These are phyloP conservation scores for Machimus rusticus DNA, from an alignment of 2,888 invertebrate genomes.

Conservation along the genomic window DNA sequence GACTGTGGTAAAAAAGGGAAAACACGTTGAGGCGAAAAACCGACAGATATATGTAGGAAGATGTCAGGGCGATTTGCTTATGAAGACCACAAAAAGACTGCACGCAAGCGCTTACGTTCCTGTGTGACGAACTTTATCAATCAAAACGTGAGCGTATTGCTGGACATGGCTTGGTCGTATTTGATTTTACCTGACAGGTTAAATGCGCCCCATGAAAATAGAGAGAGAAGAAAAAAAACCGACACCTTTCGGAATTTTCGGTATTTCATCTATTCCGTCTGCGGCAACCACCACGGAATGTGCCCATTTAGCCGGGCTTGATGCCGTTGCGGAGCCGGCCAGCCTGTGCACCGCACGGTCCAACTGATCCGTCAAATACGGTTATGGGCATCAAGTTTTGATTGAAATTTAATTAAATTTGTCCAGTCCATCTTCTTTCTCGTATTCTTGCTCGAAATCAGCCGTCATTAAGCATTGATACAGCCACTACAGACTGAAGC, in stretches of 20 bases:
- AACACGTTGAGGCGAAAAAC: neutral
- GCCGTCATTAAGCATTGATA: conserved; percentile 19
- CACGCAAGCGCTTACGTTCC: conserved; percentile 2
- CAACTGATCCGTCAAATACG: conserved; percentile 2
- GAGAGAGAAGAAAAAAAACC: neutral
- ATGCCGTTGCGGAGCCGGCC: neutral
- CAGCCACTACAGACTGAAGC: neutral
- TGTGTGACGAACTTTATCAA: conserved; percentile 22
- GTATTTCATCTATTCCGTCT: conserved; percentile 29
- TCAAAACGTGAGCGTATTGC: neutral
- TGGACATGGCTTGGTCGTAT: neutral
- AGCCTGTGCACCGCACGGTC: neutral
- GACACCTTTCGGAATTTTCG: conserved; percentile 6
- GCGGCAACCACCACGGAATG: neutral
- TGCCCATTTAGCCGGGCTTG: neutral
- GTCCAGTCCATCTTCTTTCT: neutral
- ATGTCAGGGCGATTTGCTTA: conserved; percentile 31
- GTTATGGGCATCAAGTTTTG: conserved; percentile 6
- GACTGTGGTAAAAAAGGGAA: neutral
- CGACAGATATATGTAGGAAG: neutral
- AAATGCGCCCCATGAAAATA: neutral
- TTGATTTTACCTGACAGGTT: conserved; percentile 35
- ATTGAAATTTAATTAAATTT: conserved; percentile 40
- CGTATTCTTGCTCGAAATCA: neutral
- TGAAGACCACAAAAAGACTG: conserved; percentile 17